Base-by-base conservation (phyloP, 2,888 invertebrate species). In the Adineta ricciae region DNA sequence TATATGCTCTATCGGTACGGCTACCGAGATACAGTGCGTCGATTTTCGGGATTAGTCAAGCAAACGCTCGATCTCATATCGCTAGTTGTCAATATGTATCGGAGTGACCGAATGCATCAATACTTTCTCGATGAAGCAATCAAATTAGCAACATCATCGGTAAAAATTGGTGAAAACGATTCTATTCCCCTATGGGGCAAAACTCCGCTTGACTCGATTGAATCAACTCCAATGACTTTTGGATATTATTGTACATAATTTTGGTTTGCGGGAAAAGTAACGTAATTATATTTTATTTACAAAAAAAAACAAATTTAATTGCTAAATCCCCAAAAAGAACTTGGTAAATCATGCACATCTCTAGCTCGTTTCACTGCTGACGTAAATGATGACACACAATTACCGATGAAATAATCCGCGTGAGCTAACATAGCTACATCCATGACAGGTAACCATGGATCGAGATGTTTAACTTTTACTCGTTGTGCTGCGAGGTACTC, bases 311-410 rank as follows among this genome's bases (percentile, higher is more conserved):
- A 50, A 19, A 32, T 32, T 83, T 14, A 83, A 32, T 49, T 14
- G 54, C 52, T 83, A 83, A 87, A 85, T 27, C 87, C 87, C 89
- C 89, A 90, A 84, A 88, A 89, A 24, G 87, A 87, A 21, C 88
- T 88, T 32, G 88, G 88, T 86, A 88, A 88, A 7, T 87, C 86
- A 7, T 87, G 86, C 19, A 88, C 84, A 41, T 87, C 86, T 84
- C 90, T 86, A 36, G 88, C 88, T 84, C 90, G 86, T 4, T 88
- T 87, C 7, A 90, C 90, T 87, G 89, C 90, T 19, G 90, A 87
- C 7, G 89, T 88, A 86, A 90, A 90, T 7, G 90, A 90, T 46
- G 90, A 90, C 3, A 90, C 88, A 87, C 90, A 90, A 86, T 90
- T 90, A 38, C 90, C 90, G 52, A 90, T 89, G 87, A 90, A 90